Evolutionary conservation across 1,140 invertebrate species (phyloP).

Genomic region (Cotesia glomerata): DNA sequence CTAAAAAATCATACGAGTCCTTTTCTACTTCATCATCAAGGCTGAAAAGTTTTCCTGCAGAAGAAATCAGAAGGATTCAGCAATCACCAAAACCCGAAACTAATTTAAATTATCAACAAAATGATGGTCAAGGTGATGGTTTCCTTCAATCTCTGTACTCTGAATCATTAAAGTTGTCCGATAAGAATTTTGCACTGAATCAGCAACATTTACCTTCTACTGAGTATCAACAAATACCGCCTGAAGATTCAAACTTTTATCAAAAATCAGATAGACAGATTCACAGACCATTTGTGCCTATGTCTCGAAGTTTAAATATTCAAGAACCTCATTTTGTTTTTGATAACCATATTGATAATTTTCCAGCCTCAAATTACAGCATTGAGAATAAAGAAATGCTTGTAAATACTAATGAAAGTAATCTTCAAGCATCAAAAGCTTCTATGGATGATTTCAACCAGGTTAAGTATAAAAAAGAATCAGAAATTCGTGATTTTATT

Average conservation of each 20-base stretch:
- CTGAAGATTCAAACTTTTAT: background rate
- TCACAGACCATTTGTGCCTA: slow-evolving; percentile 40
- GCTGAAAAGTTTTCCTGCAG: slow-evolving; percentile 45
- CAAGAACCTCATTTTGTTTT: background rate
- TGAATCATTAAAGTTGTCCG: background rate
- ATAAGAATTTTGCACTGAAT: slow-evolving; percentile 17
- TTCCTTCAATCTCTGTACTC: background rate
- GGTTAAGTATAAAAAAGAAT: background rate
- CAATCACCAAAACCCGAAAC: slow-evolving; percentile 4
- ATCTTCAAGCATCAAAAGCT: background rate
- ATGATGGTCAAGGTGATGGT: slow-evolving; percentile 26
- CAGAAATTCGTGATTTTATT: too few relatives aligned
- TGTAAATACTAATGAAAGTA: background rate
- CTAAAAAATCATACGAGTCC: slow-evolving; percentile 26
- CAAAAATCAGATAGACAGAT: slow-evolving; percentile 16
- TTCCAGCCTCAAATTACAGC: background rate
- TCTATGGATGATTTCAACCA: background rate
- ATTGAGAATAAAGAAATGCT: background rate
- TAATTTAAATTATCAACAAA: slow-evolving; percentile 10
- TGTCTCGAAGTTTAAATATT: background rate
- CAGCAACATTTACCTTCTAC: slow-evolving; percentile 19
- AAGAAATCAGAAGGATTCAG: slow-evolving; percentile 39
- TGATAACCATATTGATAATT: background rate
- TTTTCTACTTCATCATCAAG: slow-evolving; percentile 35
- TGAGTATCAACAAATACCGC: background rate